Conservation (phyloP, 2,797 vertebrate species). For the Sciurus vulgaris region DNA sequence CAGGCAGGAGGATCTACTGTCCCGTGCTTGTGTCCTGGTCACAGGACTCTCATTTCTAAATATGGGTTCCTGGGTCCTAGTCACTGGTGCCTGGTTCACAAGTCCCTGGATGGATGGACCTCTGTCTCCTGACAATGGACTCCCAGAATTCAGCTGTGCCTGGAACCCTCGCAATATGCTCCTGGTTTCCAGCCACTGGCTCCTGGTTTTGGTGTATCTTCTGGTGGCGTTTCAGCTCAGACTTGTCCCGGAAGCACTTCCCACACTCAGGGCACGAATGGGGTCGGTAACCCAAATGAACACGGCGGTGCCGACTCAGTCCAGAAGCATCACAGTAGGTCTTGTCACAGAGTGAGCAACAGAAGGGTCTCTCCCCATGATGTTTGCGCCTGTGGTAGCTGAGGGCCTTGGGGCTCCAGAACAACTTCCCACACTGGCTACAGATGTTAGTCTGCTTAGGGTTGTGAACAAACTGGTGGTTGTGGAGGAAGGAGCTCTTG, state of each 20-base stretch:
- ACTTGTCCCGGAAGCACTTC: slow-evolving; percentile 78
- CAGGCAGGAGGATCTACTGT: too few relatives aligned
- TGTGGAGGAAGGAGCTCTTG: background rate
- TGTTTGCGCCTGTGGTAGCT: background rate
- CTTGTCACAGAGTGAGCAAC: slow-evolving; percentile 68
- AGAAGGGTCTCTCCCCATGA: slow-evolving; percentile 58
- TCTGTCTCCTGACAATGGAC: background rate
- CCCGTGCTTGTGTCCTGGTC: background rate
- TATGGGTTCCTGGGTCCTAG: background rate
- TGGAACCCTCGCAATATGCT: background rate
- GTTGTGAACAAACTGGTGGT: slow-evolving; percentile 18
- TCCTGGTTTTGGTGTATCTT: slow-evolving; percentile 66
- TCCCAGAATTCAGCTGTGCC: background rate
- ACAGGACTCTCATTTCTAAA: background rate
- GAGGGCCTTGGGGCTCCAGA: slow-evolving; percentile 30
- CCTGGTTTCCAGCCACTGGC: background rate
- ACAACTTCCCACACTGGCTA: slow-evolving; percentile 46
- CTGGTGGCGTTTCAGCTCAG: slow-evolving; percentile 77
- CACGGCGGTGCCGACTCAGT: slow-evolving; percentile 74
- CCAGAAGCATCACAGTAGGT: slow-evolving; percentile 77
- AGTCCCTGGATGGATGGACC: too few relatives aligned
- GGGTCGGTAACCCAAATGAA: slow-evolving; percentile 69
- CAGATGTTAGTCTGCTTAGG: background rate
- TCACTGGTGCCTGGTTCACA: too few relatives aligned
- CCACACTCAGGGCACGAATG: slow-evolving; percentile 63